phyloP scores from a whole-genome alignment of 2,113 vertebrate genomes.

The Lates calcarifer region DNA sequence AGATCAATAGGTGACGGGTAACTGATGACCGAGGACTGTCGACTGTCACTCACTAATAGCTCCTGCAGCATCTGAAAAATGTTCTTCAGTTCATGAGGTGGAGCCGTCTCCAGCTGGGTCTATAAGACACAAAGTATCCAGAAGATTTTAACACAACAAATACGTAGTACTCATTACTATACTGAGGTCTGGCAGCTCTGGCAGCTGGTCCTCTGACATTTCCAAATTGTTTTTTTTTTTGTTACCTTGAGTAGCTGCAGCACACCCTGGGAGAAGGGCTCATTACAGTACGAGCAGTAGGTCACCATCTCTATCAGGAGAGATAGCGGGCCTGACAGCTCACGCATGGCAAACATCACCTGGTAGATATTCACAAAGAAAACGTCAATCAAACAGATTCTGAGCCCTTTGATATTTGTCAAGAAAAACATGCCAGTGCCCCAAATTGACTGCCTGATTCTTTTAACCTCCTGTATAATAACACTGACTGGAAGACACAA shows the following conservation, averaged over 20 bases:
- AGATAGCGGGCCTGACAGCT: conserved; percentile 91
- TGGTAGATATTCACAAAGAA: conserved; percentile 57
- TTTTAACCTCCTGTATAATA: too few species aligned
- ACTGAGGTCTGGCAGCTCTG: too few species aligned
- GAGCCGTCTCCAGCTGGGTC: conserved; percentile 96
- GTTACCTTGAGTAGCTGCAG: conserved; percentile 95
- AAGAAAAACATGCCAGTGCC: neutral
- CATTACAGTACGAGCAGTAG: conserved; percentile 96
- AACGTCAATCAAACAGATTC: neutral
- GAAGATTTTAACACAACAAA: neutral
- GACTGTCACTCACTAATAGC: conserved; percentile 88
- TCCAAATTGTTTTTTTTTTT: conserved; percentile 25
- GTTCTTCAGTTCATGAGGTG: conserved; percentile 97
- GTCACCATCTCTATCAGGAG: conserved; percentile 96
- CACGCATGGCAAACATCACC: conserved; percentile 97
- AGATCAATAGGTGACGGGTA: neutral
- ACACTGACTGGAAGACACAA: neutral
- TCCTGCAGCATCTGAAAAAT: conserved; percentile 97
- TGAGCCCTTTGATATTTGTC: neutral
- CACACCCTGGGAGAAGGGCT: conserved; percentile 93
- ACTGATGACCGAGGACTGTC: neutral
- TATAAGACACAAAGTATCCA: conserved; percentile 52
- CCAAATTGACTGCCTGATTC: neutral
- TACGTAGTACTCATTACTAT: neutral
- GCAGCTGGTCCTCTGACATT: too few species aligned